A percentile compares a stretch with the other conserved stretches of the same genome.
phyloP scores from a whole-genome alignment of 1,140 invertebrate genomes.

The Cydia pomonella region DNA sequence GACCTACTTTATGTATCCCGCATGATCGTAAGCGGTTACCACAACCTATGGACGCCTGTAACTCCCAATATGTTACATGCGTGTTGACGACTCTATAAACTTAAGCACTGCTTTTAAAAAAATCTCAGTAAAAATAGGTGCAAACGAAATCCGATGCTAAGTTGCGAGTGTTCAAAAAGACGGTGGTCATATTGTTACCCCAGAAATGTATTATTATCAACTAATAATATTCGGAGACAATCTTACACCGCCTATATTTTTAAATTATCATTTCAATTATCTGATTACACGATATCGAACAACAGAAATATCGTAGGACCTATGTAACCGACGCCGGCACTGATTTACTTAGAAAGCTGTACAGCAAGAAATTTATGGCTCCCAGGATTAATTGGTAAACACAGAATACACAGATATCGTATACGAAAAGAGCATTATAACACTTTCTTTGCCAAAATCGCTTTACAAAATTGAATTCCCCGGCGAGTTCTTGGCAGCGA shows the following conservation, averaged over 20 bases:
- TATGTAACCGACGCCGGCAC: neutral
- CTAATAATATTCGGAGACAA: too few relatives aligned
- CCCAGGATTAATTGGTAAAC: slow-evolving; percentile 23
- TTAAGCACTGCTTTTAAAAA: too few relatives aligned
- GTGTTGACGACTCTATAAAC: too few relatives aligned
- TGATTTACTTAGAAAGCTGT: slow-evolving; percentile 1
- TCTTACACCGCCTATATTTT: neutral
- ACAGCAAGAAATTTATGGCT: slow-evolving; percentile 6
- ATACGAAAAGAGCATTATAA: neutral
- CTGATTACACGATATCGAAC: neutral
- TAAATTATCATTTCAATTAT: neutral
- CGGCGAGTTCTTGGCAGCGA: neutral
- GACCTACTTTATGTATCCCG: too few relatives aligned
- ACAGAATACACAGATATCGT: slow-evolving; percentile 15
- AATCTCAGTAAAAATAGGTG: too few relatives aligned
- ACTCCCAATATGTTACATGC: too few relatives aligned
- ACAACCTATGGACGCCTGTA: too few relatives aligned
- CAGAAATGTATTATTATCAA: too few relatives aligned
- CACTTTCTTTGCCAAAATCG: neutral
- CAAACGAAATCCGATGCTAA: too few relatives aligned
- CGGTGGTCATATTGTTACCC: too few relatives aligned
- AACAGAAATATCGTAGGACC: neutral
- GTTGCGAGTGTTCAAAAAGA: too few relatives aligned
- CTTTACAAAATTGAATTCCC: slow-evolving; percentile 8
- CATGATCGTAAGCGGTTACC: too few relatives aligned